A percentile compares a stretch with the other conserved stretches of the same genome.
Conservation (phyloP, 2,113 vertebrate species). For the Kryptolebias marmoratus region DNA sequence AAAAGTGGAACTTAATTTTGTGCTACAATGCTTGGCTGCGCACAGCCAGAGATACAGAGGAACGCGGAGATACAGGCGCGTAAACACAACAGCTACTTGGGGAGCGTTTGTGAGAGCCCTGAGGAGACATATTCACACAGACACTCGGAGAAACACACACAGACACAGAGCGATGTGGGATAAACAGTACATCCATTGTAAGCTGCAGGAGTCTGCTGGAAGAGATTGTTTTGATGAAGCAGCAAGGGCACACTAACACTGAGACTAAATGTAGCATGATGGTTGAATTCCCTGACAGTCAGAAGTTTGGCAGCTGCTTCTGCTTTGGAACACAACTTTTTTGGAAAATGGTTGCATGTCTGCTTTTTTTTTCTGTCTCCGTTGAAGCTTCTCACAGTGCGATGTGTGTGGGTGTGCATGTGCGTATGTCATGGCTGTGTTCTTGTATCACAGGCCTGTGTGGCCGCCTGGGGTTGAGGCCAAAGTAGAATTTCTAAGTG, state of each 20-base stretch:
- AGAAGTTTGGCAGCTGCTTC: conserved; percentile 66
- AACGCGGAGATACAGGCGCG: conserved; percentile 59
- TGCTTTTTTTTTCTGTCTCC: background rate
- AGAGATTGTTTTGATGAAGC: conserved; percentile 74
- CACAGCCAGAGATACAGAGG: conserved; percentile 67
- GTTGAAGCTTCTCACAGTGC: conserved; percentile 28
- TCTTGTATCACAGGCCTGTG: conserved; percentile 55
- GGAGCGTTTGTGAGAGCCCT: conserved; percentile 64
- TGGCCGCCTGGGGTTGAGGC: conserved; percentile 69
- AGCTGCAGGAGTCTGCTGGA: conserved; percentile 65
- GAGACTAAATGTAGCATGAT: conserved; percentile 69
- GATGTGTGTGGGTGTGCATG: conserved; percentile 1
- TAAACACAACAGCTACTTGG: conserved; percentile 66
- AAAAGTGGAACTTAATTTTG: conserved; percentile 69
- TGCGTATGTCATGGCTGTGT: conserved; percentile 11
- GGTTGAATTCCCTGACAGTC: conserved; percentile 64
- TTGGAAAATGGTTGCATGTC: conserved; percentile 39
- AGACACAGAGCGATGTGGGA: conserved; percentile 42
- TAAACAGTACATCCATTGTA: conserved; percentile 71
- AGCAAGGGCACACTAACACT: conserved; percentile 67
- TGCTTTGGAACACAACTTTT: conserved; percentile 63
- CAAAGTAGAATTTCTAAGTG: conserved; percentile 79
- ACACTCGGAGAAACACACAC: conserved; percentile 23
- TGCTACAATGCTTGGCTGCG: conserved; percentile 67
- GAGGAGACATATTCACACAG: conserved; percentile 55